phyloP scores from a whole-genome alignment of 2,113 vertebrate species.

The Glaucidium brasilianum region DNA sequence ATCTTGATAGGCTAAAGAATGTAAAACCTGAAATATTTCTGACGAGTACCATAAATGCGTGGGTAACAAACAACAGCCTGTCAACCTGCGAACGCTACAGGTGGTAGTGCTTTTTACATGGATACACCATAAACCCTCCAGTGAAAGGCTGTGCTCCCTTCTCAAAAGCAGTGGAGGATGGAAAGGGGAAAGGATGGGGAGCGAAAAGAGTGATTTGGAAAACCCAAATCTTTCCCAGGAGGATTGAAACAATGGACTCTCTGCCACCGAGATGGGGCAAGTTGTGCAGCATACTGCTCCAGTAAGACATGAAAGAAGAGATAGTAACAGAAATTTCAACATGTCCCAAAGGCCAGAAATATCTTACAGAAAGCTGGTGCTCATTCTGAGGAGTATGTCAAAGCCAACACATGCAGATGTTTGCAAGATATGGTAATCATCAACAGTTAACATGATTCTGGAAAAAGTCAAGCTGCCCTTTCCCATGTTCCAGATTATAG shows the following conservation, averaged over 20 bases:
- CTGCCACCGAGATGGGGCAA: neutral
- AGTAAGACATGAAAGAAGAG: neutral
- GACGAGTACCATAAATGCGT: neutral
- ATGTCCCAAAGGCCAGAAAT: neutral
- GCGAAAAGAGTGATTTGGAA: neutral
- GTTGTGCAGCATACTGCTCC: neutral
- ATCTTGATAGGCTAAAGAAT: neutral
- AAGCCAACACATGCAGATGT: constrained; percentile 7
- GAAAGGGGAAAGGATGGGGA: neutral
- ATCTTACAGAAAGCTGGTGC: neutral
- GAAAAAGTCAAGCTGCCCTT: constrained; percentile 41
- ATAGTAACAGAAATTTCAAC: neutral
- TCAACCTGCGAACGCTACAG: neutral
- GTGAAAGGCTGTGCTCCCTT: neutral
- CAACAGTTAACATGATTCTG: neutral
- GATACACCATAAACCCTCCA: neutral
- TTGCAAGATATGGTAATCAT: neutral
- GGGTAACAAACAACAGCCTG: neutral
- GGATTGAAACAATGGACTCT: neutral
- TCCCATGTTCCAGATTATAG: constrained; percentile 1
- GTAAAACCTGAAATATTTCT: neutral
- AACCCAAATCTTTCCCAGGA: neutral
- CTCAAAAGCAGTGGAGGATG: neutral
- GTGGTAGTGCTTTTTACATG: rapidly evolving
- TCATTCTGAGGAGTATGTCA: neutral